phyloP scores from a whole-genome alignment of 2,888 invertebrate genomes.

The Polyploca ridens region DNA sequence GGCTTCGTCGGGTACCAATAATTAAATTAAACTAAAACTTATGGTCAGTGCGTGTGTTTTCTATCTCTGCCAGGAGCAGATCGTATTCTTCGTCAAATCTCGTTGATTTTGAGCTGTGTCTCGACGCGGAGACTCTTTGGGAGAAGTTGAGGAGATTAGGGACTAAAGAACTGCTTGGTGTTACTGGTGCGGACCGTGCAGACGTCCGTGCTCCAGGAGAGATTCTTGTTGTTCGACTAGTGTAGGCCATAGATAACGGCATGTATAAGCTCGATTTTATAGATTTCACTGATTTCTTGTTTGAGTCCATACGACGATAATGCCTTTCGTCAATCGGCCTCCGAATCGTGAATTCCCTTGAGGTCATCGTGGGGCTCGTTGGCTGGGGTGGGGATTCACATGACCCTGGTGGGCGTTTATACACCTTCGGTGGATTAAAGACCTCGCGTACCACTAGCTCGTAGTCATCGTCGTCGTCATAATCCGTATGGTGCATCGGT shows the following conservation, averaged over 20 bases:
- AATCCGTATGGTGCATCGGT: slow-evolving; percentile 55
- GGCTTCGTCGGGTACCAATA: neutral
- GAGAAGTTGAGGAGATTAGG: slow-evolving; percentile 86
- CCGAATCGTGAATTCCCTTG: slow-evolving; percentile 89
- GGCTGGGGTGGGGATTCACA: slow-evolving; percentile 90
- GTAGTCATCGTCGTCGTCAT: slow-evolving; percentile 57
- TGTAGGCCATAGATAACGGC: slow-evolving; percentile 81
- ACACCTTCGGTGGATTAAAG: slow-evolving; percentile 60
- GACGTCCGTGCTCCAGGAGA: slow-evolving; percentile 85
- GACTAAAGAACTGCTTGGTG: slow-evolving; percentile 89
- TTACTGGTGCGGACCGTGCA: slow-evolving; percentile 92
- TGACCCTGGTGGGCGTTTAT: slow-evolving; percentile 54
- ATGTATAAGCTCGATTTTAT: slow-evolving; percentile 89
- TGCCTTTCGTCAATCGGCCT: slow-evolving; percentile 84
- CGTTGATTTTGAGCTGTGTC: slow-evolving; percentile 76
- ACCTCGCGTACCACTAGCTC: slow-evolving; percentile 55
- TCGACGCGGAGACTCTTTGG: slow-evolving; percentile 80
- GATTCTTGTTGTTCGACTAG: slow-evolving; percentile 61
- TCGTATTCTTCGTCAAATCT: slow-evolving; percentile 85
- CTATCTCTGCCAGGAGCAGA: slow-evolving; percentile 83
- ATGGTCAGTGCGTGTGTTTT: slow-evolving; percentile 61
- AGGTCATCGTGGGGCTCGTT: slow-evolving; percentile 92
- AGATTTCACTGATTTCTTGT: slow-evolving; percentile 59
- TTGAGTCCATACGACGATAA: slow-evolving; percentile 67
- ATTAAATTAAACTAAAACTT: slow-evolving; percentile 62